Conservation (phyloP, 53 echinoderm and acorn worm genomes). For the Glandiceps talaboti region DNA sequence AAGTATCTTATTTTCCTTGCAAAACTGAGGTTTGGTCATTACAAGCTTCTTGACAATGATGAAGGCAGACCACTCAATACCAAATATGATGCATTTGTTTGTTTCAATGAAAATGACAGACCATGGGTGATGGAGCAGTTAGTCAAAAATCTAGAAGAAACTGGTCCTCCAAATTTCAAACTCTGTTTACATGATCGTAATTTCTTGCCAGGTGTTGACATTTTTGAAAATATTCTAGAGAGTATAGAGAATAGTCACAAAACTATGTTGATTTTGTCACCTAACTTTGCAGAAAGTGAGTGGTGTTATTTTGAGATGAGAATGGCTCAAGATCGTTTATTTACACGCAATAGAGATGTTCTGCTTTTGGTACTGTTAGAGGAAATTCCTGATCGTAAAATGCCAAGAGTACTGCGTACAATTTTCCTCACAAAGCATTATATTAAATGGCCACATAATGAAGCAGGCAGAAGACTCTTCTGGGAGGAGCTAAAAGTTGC, state of each 20-base stretch:
- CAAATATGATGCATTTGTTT: not conserved
- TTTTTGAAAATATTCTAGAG: not conserved
- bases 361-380: too few species aligned
- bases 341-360: too few species aligned
- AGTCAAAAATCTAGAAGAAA: not conserved
- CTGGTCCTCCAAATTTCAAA: not conserved
- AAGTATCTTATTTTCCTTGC: not conserved
- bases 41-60: not conserved
- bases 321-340: not conserved
- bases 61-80: not conserved
- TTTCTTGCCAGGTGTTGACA: not conserved
- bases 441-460: too few species aligned
- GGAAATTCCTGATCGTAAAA: too few species aligned
- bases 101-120: not conserved
- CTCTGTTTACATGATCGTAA: not conserved
- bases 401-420: too few species aligned
- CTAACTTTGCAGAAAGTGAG: not conserved
- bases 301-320: not conserved
- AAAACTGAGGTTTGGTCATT: not conserved
- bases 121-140: not conserved
- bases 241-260: not conserved
- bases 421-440: too few species aligned
- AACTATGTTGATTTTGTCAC: not conserved
- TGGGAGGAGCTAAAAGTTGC: too few species aligned
- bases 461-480: too few species aligned